Evolutionary conservation across 2,888 invertebrate species (phyloP), one percentile per base, ranked within the genome.

Genomic region (Atrina japonica): DNA sequence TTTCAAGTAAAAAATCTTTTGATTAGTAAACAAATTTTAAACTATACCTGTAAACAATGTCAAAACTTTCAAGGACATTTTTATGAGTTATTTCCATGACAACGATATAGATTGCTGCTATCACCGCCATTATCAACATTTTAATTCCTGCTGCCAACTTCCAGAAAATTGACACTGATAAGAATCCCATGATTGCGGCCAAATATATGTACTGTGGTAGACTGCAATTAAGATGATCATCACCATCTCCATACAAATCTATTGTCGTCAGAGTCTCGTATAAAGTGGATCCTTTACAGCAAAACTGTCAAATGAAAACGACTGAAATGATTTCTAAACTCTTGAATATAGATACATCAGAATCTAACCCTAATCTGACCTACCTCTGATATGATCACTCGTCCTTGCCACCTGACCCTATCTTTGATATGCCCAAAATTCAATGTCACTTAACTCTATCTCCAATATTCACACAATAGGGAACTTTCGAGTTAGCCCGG

Each of bases 151-250:
- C 95, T 9, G 96, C 96, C 61, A 97, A 92, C 75, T 94, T 92
- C 60, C 97, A 92, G 91, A 97, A 97, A 70, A 96, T 94, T 0
- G 96, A 95, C 30, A 96, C 95, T 0, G 95, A 94, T 69, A 97
- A 92, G 91, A 95, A 95, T 63, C 95, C 95, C 79, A 97, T 93
- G 64, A 96, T 94, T 83, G 96, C 96, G 14, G 96, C 96, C 16
- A 97, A 91, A 5, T 96, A 94, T 49, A 97, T 95, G 91, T 97
- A 97, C 70, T 96, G 94, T 0, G 97, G 97, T 66, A 96, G 74
- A 56, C 75, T 73, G 73, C 91, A 91, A 21, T 94, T 94, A 59
- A 96, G 92, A 88, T 96, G 96, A 29, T 73, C 68, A 25, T 84
- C 84, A 2, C 73, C 45, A 21, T 73, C 73, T 27, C 66, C 67